These are phyloP conservation scores for Pipistrellus pygmaeus DNA, from an alignment of 2,797 vertebrate genomes.

Conservation along the genomic window DNA sequence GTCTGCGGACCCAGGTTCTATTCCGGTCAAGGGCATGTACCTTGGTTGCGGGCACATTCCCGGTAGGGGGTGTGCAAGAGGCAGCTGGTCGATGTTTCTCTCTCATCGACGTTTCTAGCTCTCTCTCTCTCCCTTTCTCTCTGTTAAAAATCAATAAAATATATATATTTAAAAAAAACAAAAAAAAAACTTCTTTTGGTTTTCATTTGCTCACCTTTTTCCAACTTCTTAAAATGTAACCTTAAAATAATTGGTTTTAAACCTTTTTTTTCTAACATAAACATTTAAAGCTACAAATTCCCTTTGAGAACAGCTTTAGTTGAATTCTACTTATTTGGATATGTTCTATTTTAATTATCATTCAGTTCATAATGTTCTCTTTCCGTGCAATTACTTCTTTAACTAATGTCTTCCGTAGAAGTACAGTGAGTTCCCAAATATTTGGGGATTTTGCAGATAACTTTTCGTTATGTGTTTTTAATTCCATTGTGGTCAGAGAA, in stretches of 20 bases:
- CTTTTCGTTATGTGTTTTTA: neutral
- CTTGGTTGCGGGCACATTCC: no score
- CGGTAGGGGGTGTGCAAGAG: no score
- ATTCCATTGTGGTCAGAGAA: neutral
- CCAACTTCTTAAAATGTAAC: neutral
- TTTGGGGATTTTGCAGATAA: neutral
- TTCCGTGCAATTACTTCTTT: neutral
- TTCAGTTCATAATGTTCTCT: conserved; percentile 3
- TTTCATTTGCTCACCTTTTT: conserved; percentile 38
- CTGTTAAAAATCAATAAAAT: no score
- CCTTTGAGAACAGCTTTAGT: neutral
- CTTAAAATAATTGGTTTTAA: conserved; percentile 25
- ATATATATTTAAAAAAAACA: no score
- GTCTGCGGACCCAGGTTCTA: no score
- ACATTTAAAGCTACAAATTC: neutral
- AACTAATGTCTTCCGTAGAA: conserved; percentile 2
- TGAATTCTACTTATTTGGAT: neutral
- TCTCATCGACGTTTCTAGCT: no score
- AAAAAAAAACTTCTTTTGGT: neutral
- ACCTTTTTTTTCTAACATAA: conserved; percentile 19
- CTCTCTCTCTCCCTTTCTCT: no score
- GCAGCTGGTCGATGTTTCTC: no score
- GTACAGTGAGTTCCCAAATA: neutral
- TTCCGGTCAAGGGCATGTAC: no score
- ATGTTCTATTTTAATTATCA: neutral